Evolutionary conservation across 2,797 vertebrate genomes (phyloP), one percentile per base, ranked within the genome.

Genomic region (Eulemur rubriventer): DNA sequence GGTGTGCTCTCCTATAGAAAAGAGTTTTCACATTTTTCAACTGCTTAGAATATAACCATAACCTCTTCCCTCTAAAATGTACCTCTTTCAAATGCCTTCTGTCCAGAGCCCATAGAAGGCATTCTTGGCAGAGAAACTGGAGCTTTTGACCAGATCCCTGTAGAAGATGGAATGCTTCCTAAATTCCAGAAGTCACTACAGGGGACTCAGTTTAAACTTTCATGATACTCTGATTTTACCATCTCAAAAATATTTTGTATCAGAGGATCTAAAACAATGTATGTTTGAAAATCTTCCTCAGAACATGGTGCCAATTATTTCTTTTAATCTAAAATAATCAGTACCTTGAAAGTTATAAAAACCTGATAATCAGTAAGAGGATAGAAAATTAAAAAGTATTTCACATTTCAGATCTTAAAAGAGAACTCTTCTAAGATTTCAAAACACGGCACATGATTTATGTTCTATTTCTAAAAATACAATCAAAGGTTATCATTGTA

Each of bases 401-500:
- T 92, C 30, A 73, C 33, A 94, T 81, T 89, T 16, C 13, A 87
- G 63, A 82, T 89, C 46, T 73, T 70, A 92, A 92, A 83, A 41
- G 7, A 75, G 67, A 94, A 95, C 22, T 93, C 41, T 57, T 78
- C 50, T 84, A 87, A 50, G 30, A 91, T 75, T 89, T 95, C 87
- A 92, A 95, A 96, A 80, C 14, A 86, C 4, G 28, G 55, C 13
- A 50, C 55, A 61, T 46, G 4, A 59, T 96, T 90, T 91, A 89
- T 93, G 78, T 57, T 73, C 80, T 88, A 70, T 70, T 84, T 93
- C 69, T 73, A 92, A 93, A 94, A 95, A 30, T 85, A 16, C 30
- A 48, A 80, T 89, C 48, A 87, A 95, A 90, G n/a, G 12, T 91
- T 88, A 48, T 52, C 52, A 55, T 38, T 72, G 41, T n/a, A 65